Evolutionary conservation across 2,888 invertebrate genomes (phyloP).

Genomic region (Chrysolina americana): DNA sequence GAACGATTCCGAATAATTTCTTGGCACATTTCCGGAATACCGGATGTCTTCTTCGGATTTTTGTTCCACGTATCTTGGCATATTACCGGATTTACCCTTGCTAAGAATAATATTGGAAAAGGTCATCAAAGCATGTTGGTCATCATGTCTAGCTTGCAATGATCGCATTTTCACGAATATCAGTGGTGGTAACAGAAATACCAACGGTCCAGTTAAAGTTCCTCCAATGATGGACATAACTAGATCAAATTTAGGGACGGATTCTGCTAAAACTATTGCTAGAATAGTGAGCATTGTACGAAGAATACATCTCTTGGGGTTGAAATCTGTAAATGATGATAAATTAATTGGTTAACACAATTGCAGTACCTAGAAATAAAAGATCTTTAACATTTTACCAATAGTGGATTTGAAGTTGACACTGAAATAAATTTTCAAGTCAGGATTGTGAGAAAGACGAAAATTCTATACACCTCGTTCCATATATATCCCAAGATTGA

Average conservation of each 20-base stretch:
- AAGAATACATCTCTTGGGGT: constrained; percentile 79
- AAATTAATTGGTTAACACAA: too few relatives aligned
- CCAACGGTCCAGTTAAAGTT: constrained; percentile 85
- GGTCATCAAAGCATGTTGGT: constrained; percentile 53
- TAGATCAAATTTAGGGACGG: constrained; percentile 88
- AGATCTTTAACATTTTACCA: too few relatives aligned
- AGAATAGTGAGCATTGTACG: constrained; percentile 80
- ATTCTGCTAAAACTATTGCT: constrained; percentile 84
- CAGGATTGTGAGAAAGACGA: too few relatives aligned
- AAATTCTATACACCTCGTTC: too few relatives aligned
- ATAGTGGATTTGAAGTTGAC: too few relatives aligned
- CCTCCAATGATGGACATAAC: constrained; percentile 91
- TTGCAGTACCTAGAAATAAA: too few relatives aligned
- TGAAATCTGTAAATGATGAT: constrained; percentile 77
- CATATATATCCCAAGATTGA: too few relatives aligned
- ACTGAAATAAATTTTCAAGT: too few relatives aligned
- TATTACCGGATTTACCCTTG: constrained; percentile 27
- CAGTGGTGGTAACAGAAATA: constrained; percentile 88
- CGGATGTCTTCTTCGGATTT: constrained; percentile 36
- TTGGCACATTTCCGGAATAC: background rate
- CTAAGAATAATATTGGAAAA: constrained; percentile 51
- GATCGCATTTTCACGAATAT: constrained; percentile 81
- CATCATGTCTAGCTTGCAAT: constrained; percentile 67
- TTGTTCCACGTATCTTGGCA: constrained; percentile 40
- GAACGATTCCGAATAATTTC: constrained; percentile 23